These are phyloP conservation scores for Doryteuthis pealeii DNA, from an alignment of 1,140 invertebrate genomes.

Conservation along the genomic window DNA sequence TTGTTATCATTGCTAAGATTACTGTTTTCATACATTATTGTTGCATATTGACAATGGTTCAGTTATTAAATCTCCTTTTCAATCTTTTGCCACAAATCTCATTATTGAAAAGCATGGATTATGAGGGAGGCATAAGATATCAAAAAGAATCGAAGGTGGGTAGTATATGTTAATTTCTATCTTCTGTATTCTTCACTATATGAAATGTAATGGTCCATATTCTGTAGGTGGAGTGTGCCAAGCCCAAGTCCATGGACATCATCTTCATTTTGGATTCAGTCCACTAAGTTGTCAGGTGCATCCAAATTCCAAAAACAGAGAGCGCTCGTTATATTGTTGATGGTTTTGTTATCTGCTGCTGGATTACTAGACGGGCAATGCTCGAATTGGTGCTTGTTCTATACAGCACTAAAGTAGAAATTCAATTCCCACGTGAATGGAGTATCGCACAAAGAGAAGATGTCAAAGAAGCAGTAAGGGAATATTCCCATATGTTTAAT, in stretches of 20 bases:
- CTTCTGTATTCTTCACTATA: too few species aligned
- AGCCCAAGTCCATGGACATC: slow-evolving; percentile 39
- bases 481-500: slow-evolving; percentile 31
- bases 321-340: slow-evolving; percentile 22
- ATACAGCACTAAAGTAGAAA: slow-evolving; percentile 26
- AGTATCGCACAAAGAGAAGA: slow-evolving; percentile 22
- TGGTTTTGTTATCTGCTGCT: slow-evolving; percentile 13
- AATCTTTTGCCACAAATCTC: too few species aligned
- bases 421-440: slow-evolving; percentile 35
- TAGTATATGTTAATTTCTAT: too few species aligned
- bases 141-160: too few species aligned
- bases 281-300: slow-evolving; percentile 28
- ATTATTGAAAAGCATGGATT: too few species aligned
- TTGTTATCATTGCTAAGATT: too few species aligned
- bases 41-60: too few species aligned
- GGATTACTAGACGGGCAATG: slow-evolving; percentile 16
- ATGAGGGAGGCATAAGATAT: too few species aligned
- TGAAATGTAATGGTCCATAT: too few species aligned
- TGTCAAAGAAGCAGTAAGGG: slow-evolving; percentile 26
- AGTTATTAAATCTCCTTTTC: too few species aligned
- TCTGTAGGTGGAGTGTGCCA: slow-evolving; percentile 14
- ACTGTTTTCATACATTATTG: too few species aligned
- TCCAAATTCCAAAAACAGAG: slow-evolving; percentile 21
- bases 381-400: slow-evolving; percentile 22
- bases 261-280: slow-evolving; percentile 42